Evolutionary conservation across 2,888 invertebrate genomes (phyloP).

Genomic region (Pristionchus exspectatus): DNA sequence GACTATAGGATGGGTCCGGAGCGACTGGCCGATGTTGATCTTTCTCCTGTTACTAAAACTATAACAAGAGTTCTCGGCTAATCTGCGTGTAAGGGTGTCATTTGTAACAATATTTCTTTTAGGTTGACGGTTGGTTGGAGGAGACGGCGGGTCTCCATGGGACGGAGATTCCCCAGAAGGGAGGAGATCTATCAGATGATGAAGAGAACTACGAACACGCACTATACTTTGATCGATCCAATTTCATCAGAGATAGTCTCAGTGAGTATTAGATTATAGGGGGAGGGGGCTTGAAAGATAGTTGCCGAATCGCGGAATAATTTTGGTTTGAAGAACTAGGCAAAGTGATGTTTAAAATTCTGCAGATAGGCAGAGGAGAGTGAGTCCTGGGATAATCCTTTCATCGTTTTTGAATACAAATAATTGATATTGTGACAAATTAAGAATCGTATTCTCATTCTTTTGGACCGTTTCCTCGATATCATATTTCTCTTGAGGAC

Average conservation of each 20-base stretch:
- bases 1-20: no score
- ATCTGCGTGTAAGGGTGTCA: no score
- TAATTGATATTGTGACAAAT: no score
- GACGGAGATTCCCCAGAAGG: conserved; percentile 3
- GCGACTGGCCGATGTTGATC: no score
- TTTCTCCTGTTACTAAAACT: no score
- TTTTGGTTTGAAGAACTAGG: no score
- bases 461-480: no score
- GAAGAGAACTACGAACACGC: conserved; percentile 67
- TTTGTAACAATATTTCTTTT: neutral
- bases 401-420: neutral
- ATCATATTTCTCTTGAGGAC: neutral
- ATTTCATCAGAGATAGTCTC: neutral
- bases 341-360: neutral
- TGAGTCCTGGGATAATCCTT: neutral
- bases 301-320: no score
- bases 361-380: neutral
- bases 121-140: conserved; percentile 53
- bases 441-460: neutral
- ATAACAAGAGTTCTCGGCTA: no score
- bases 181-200: conserved; percentile 73
- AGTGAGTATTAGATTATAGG: conserved; percentile 20
- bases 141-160: conserved; percentile 3
- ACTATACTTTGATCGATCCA: conserved; percentile 50
- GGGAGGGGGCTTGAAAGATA: no score